Evolutionary conservation across 2,113 vertebrate genomes (phyloP).

Genomic region (Limnothrissa miodon): DNA sequence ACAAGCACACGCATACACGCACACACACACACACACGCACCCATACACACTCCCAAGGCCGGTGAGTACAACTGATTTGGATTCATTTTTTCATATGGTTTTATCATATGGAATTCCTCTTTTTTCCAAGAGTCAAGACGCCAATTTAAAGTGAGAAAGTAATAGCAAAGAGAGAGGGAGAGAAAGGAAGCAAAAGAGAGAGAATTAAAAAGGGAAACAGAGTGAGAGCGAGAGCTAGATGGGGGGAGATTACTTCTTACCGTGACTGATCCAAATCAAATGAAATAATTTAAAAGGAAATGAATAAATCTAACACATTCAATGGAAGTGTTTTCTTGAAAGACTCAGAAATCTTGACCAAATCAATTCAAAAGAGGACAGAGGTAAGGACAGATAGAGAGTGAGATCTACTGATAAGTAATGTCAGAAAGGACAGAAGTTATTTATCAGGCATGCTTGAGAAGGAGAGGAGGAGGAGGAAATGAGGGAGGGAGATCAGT

Average conservation of each 20-base stretch:
- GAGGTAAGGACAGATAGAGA: conserved; percentile 17
- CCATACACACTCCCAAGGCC: conserved; percentile 7
- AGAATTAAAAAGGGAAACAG: conserved; percentile 31
- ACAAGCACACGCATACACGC: conserved; percentile 20
- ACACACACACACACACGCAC: background rate
- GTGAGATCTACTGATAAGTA: conserved; percentile 25
- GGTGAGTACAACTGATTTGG: conserved; percentile 17
- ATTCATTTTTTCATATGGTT: background rate
- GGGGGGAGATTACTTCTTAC: conserved; percentile 33
- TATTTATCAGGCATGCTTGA: conserved; percentile 75
- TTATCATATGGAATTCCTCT: conserved; percentile 3
- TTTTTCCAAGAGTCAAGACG: background rate
- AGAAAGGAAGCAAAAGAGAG: conserved; percentile 15
- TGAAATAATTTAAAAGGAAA: background rate
- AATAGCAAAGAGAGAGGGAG: conserved; percentile 3
- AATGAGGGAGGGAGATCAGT: conserved; percentile 69
- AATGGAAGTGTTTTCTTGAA: background rate
- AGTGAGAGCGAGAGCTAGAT: conserved; percentile 41
- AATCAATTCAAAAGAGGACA: conserved; percentile 34
- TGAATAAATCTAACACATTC: background rate
- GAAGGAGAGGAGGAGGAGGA: conserved; percentile 58
- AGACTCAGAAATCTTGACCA: background rate
- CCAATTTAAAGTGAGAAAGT: conserved; percentile 62
- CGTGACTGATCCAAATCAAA: conserved; percentile 9
- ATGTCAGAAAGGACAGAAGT: conserved; percentile 64